These are phyloP conservation scores for Ia io DNA, from an alignment of 2,113 vertebrate genomes.

Conservation along the genomic window DNA sequence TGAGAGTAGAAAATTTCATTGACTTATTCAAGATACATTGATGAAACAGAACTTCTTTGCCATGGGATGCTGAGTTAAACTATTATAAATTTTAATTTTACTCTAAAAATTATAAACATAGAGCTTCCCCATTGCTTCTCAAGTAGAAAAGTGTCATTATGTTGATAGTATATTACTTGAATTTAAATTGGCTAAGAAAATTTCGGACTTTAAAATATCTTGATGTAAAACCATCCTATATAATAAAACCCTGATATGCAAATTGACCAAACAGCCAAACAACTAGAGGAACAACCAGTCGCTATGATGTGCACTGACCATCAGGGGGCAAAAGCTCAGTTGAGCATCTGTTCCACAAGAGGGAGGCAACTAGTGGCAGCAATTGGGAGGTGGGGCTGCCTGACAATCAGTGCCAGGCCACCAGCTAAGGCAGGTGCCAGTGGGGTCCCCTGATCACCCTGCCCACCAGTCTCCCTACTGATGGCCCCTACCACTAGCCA, in stretches of 20 bases:
- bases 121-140: background rate
- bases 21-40: background rate
- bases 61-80: background rate
- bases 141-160: background rate
- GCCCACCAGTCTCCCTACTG: too few species aligned
- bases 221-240: background rate
- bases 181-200: background rate
- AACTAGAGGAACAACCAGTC: too few species aligned
- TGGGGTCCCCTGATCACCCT: too few species aligned
- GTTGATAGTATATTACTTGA: background rate
- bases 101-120: background rate
- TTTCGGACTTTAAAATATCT: background rate
- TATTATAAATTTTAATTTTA: background rate
- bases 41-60: slow-evolving; percentile 16
- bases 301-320: too few species aligned
- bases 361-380: too few species aligned
- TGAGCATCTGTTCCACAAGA: too few species aligned
- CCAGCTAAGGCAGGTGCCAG: too few species aligned
- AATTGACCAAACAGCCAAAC: too few species aligned
- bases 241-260: too few species aligned
- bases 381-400: too few species aligned
- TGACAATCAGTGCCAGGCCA: rapidly evolving
- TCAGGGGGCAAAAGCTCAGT: too few species aligned
- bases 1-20: slow-evolving; percentile 18
- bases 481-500: too few species aligned